phyloP scores from a whole-genome alignment of 2,888 invertebrate species.

The Apeira syringaria region DNA sequence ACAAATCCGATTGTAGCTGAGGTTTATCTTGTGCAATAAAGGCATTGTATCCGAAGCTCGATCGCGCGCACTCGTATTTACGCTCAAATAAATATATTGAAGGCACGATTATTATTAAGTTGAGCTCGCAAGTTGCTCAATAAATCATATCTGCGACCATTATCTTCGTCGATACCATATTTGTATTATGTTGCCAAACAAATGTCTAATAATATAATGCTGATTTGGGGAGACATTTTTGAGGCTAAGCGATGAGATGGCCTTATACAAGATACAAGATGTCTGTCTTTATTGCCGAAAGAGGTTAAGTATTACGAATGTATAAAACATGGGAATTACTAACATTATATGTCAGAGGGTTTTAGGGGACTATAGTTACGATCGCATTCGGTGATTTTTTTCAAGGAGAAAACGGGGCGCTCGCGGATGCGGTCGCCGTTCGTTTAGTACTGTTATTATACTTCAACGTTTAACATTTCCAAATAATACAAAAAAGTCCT shows the following conservation, averaged over 20 bases:
- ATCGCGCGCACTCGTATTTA: constrained; percentile 44
- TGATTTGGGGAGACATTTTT: constrained; percentile 4
- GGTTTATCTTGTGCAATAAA: constrained; percentile 66
- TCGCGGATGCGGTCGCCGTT: no score
- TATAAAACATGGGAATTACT: no score
- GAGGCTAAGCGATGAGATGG: not conserved
- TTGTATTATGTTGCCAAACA: constrained; percentile 16
- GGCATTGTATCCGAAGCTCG: constrained; percentile 44
- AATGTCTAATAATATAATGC: constrained; percentile 10
- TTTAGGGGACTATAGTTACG: no score
- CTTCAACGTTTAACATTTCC: no score
- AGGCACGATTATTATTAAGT: constrained; percentile 23
- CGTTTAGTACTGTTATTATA: no score
- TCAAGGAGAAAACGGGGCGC: no score
- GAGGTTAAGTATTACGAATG: no score
- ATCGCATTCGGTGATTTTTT: no score
- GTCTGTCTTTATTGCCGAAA: no score
- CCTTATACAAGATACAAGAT: no score
- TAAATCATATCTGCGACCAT: constrained; percentile 33
- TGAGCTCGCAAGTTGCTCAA: constrained; percentile 24
- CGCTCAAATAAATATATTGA: constrained; percentile 49
- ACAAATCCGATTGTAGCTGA: constrained; percentile 61
- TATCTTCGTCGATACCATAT: constrained; percentile 15
- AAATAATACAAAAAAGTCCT: no score
- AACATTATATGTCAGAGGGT: no score